Base-by-base conservation (phyloP, 2,113 vertebrate species). In the Colossoma macropomum region DNA sequence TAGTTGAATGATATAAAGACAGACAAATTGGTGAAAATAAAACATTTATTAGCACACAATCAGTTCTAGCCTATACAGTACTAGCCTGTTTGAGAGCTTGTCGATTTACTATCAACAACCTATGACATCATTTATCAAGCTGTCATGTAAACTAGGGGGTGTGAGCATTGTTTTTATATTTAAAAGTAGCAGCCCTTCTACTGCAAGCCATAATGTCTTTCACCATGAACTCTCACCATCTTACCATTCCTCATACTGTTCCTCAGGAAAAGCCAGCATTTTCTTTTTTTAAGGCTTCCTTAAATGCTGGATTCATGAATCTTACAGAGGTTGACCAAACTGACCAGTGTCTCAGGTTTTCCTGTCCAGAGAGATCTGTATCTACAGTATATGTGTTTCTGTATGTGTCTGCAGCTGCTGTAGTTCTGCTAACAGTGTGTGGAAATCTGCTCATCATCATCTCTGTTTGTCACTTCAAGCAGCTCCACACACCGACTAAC, bases 401-500 rank as follows among this genome's bases (percentile, higher is more conserved):
- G 52, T 93, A 93, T 56, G 56, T 87, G 0, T 82, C 87, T 4
- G 68, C 93, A 83, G 76, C 17, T 4, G 63, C 79, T 45, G 81
- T 84, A 54, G 88, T 95, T 87, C 78, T 96, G 38, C 85, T 87
- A 25, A 87, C 86, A 32, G 16, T 85, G 15, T 83, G 77, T 77
- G 86, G 86, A 25, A 87, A 87, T 68, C 41, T 87, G 25, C 77
- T 85, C 5, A 79, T 87, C 28, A 80, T 83, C 25, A 71, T 71
- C 66, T 80, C 86, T 19, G 79, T 87, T 21, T 50, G 65, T 12
- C 86, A 87, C 27, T 88, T 86, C 62, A 88, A 77, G 50, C 78
- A 88, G 50, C 87, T 88, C 12, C 85, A 88, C n/a, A 81, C 87
- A 38, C 50, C 73, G 10, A 84, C 76, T 15, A 82, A 79, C 63